These are phyloP conservation scores for Illadopsis cleaveri DNA, from an alignment of 2,113 vertebrate genomes.

Conservation along the genomic window DNA sequence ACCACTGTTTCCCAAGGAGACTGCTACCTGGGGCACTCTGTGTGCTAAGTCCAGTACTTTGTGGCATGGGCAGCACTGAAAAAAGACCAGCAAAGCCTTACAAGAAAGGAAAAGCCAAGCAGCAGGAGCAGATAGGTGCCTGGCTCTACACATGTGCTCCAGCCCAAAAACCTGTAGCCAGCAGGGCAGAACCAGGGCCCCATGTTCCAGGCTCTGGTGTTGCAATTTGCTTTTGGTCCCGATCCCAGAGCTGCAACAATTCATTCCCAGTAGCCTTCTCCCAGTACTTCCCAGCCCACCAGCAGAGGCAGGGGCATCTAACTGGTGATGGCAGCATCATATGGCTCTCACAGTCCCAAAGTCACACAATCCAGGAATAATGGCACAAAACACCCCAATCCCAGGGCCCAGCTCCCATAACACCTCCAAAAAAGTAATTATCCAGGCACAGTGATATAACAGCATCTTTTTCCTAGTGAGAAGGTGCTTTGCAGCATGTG, in stretches of 20 bases:
- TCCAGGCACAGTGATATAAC: neutral
- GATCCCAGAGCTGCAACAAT: neutral
- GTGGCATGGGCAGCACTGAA: rapidly evolving
- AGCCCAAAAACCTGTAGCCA: neutral
- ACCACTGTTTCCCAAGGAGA: neutral
- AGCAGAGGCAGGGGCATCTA: neutral
- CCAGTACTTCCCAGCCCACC: neutral
- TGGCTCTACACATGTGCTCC: neutral
- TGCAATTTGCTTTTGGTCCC: neutral
- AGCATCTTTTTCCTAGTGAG: neutral
- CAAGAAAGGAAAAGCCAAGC: neutral
- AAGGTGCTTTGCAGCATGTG: neutral
- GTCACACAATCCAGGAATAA: neutral
- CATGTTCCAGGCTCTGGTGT: neutral
- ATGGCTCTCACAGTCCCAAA: neutral
- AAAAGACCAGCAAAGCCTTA: neutral
- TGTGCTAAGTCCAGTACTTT: neutral
- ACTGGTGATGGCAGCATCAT: neutral
- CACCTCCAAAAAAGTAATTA: neutral
- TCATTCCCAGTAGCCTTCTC: rapidly evolving
- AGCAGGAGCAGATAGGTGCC: rapidly evolving
- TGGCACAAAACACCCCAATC: rapidly evolving
- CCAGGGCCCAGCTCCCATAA: neutral
- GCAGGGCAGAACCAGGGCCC: neutral
- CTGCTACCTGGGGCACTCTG: neutral